Evolutionary conservation across 2,888 invertebrate genomes (phyloP), one percentile per base, ranked within the genome.

Genomic region (Choristoneura rosaceana): DNA sequence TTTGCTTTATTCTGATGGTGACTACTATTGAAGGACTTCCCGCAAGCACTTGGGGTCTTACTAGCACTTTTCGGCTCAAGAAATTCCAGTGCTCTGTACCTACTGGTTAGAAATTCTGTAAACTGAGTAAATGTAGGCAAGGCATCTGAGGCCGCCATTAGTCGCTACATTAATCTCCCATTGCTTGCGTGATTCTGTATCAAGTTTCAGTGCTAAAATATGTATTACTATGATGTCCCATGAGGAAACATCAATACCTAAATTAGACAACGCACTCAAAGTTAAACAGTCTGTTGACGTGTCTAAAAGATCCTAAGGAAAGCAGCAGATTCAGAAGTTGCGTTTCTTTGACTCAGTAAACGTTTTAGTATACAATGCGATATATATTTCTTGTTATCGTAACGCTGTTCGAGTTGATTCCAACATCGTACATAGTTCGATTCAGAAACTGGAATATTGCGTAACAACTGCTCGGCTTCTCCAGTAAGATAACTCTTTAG

Each of bases 261-360:
- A 33, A 58, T 71, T 71, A 5, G 47, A 33, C 10, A 77, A 55
- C 1, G 75, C 73, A 45, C 64, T 64, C 9, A n/a, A n/a, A n/a
- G n/a, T n/a, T n/a, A 76, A 55, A 67, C 75, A 71, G 17, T 76
- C 76, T 0, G 38, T 5, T 38, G 38, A 38, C 38, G 38, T 38
- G n/a, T n/a, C n/a, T n/a, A n/a, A n/a, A n/a, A n/a, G n/a, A n/a
- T n/a, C n/a, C n/a, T n/a, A n/a, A n/a, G n/a, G n/a, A n/a, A n/a
- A n/a, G n/a, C n/a, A n/a, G n/a, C n/a, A n/a, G n/a, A n/a, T n/a
- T n/a, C n/a, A n/a, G n/a, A n/a, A n/a, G n/a, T n/a, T n/a, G n/a
- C n/a, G n/a, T n/a, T n/a, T n/a, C n/a, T n/a, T n/a, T n/a, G n/a
- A n/a, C n/a, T n/a, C n/a, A n/a, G n/a, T n/a, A n/a, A n/a, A n/a